Base-by-base conservation (phyloP, 2,797 vertebrate species). In the Odontamblyopus rebecca region DNA sequence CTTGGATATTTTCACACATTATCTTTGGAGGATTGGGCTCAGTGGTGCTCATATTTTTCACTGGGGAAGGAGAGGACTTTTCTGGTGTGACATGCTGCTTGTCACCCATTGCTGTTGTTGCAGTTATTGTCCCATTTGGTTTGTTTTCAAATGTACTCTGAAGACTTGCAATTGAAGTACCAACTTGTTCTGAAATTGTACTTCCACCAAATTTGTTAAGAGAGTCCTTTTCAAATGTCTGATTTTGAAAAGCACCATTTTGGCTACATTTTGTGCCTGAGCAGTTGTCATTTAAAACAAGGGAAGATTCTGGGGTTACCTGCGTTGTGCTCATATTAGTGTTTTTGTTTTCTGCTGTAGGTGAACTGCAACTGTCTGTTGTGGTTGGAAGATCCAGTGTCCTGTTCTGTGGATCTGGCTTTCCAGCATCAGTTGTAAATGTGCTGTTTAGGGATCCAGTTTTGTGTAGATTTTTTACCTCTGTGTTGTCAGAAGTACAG, bases 61-160 rank as follows among this genome's bases (percentile, higher is more conserved):
- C 32, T 54, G 79, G 53, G 0, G 70, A 44, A 51, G 78, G 50
- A 6, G 69, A 0, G 16, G 65, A 32, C 27, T 66, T 71, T 0
- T 78, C 75, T 0, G 73, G 11, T 13, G 73, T 61, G 6, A 35
- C 76, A 1, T 72, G 76, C 3, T 0, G 65, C 54, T 15, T 19
- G 18, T 76, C 27, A 16, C 51, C 71, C 1, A n/a, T n/a, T 38
- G 71, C 64, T 48, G 56, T 72, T 0, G 13, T 75, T 72, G 88
- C 85, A 50, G 73, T 81, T 30, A 81, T 69, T 0, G 83, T 85
- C 35, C 56, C 59, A 12, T 82, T 86, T 54, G 61, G 44, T 63
- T 77, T 74, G 27, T 63, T 50, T 9, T 89, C 84, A 0, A 86
- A 87, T 0, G 84, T 84, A 59, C 79, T 83, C 18, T 79, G 60